A percentile compares a stretch with the other conserved stretches of the same genome.
Evolutionary conservation across 1,140 invertebrate genomes (phyloP).

Genomic region (Leguminivora glycinivorella): DNA sequence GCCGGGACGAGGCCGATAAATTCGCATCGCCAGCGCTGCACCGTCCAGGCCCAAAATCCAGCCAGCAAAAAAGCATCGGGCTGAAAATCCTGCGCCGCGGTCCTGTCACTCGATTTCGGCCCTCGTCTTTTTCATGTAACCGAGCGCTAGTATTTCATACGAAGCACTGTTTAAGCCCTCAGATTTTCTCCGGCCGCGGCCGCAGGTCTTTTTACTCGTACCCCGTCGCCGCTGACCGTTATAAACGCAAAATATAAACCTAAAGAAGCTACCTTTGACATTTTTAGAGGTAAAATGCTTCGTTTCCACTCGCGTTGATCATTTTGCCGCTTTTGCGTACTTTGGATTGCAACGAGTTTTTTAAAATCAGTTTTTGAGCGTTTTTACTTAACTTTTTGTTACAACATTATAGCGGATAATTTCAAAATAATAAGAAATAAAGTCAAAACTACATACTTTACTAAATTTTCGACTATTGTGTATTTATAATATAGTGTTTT

Average conservation of each 20-base stretch:
- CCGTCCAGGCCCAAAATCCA: constrained; percentile 63
- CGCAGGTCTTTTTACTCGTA: constrained; percentile 69
- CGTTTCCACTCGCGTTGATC: constrained; percentile 61
- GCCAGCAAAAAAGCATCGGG: constrained; percentile 68
- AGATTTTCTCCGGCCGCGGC: constrained; percentile 74
- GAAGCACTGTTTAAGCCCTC: constrained; percentile 76
- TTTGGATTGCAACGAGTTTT: not conserved
- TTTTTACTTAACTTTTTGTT: not conserved
- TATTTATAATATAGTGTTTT: no score
- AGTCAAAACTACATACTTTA: no score
- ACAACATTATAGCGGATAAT: not conserved
- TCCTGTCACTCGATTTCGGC: constrained; percentile 76
- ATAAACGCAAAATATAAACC: constrained; percentile 78
- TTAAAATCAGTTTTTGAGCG: not conserved
- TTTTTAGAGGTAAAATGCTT: constrained; percentile 74
- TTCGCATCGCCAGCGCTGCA: constrained; percentile 59
- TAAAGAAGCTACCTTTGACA: constrained; percentile 75
- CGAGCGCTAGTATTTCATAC: constrained; percentile 75
- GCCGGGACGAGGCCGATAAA: constrained; percentile 57
- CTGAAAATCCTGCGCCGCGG: constrained; percentile 70
- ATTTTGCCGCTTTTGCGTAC: constrained; percentile 44
- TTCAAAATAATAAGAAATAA: no score
- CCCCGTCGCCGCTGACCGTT: constrained; percentile 68
- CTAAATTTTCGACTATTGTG: no score
- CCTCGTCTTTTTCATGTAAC: constrained; percentile 78